Evolutionary conservation across 2,113 vertebrate species (phyloP).

Genomic region (Dasypus novemcinctus): DNA sequence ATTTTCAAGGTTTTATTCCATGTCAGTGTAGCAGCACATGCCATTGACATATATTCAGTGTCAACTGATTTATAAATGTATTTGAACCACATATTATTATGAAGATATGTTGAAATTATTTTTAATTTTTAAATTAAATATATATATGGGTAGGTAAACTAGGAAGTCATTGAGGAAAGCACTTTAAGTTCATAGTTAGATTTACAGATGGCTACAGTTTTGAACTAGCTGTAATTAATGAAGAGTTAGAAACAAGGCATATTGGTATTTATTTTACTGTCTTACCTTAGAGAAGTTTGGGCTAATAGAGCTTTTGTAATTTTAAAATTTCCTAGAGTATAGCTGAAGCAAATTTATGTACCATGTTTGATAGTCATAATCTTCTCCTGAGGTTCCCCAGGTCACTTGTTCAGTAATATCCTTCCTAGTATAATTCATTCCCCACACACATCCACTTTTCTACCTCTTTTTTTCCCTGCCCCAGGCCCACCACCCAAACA

Average conservation of each 20-base stretch:
- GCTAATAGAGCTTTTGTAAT: slow-evolving; percentile 60
- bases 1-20: slow-evolving; percentile 29
- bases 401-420: slow-evolving; percentile 38
- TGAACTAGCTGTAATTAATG: slow-evolving; percentile 52
- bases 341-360: slow-evolving; percentile 66
- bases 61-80: not conserved
- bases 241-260: slow-evolving; percentile 36
- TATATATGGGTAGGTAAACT: not conserved
- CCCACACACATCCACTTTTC: not conserved
- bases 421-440: slow-evolving; percentile 60
- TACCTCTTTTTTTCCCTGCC: not conserved
- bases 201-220: not conserved
- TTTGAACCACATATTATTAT: not conserved
- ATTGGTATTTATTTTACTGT: slow-evolving; percentile 58
- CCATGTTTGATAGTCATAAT: slow-evolving; percentile 67
- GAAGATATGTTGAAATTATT: slow-evolving; percentile 11
- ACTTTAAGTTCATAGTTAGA: slow-evolving; percentile 17
- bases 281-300: slow-evolving; percentile 56
- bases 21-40: not conserved
- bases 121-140: slow-evolving; percentile 23
- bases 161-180: not conserved
- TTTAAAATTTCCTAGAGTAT: slow-evolving; percentile 51
- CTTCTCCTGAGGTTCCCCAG: slow-evolving; percentile 58
- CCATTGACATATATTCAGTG: not conserved
- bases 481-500: not conserved